A percentile compares a stretch with the other conserved stretches of the same genome.
Conservation (phyloP, 2,113 vertebrate species). For the Eubucco bourcierii region DNA sequence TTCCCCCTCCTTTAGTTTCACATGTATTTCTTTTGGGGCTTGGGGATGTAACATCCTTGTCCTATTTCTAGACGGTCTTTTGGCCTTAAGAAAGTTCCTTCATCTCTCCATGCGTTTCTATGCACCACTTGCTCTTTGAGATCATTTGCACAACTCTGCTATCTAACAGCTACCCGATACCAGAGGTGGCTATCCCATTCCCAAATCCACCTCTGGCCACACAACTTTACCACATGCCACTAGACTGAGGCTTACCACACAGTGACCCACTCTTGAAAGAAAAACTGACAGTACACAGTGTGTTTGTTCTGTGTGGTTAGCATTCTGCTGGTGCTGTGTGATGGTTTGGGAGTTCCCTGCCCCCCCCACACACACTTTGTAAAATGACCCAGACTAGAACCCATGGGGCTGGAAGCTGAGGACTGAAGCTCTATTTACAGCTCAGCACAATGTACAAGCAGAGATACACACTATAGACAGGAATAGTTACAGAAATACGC, state of each 20-base stretch:
- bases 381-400: too few species aligned
- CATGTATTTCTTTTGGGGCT: not conserved
- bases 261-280: not conserved
- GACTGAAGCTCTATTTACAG: too few species aligned
- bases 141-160: not conserved
- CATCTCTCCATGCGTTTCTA: fast-evolving
- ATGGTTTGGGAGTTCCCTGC: too few species aligned
- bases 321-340: not conserved
- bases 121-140: not conserved
- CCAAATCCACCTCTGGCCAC: not conserved
- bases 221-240: fast-evolving
- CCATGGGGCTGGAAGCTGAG: too few species aligned
- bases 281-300: fast-evolving
- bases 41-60: not conserved
- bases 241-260: not conserved
- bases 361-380: too few species aligned
- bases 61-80: not conserved
- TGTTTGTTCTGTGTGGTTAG: not conserved
- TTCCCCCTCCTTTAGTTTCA: not conserved
- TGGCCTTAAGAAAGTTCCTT: not conserved
- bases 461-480: too few species aligned
- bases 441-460: too few species aligned
- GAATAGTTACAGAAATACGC: too few species aligned
- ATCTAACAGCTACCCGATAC: not conserved
- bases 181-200: not conserved